phyloP scores from a whole-genome alignment of 1,140 invertebrate genomes.

The Littorina saxatilis region DNA sequence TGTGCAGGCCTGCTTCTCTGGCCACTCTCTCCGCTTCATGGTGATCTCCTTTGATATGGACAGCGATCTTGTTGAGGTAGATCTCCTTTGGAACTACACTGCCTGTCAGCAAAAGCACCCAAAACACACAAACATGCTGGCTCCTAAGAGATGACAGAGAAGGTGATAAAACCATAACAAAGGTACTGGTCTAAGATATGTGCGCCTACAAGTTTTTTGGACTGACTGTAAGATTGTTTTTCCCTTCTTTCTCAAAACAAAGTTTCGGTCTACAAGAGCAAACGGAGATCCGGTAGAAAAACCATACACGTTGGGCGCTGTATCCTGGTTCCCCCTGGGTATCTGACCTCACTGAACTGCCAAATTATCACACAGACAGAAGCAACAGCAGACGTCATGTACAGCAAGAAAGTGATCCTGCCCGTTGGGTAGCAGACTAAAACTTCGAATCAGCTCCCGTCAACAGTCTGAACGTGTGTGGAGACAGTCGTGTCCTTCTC shows the following conservation, averaged over 20 bases:
- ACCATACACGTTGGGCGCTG: background rate
- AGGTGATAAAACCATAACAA: slow-evolving; percentile 36
- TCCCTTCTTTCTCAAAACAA: background rate
- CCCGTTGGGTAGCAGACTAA: background rate
- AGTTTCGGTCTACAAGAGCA: background rate
- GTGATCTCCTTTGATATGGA: slow-evolving; percentile 45
- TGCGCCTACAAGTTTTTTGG: background rate
- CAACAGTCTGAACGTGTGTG: background rate
- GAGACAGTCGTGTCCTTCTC: background rate
- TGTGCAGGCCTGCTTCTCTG: slow-evolving; percentile 42
- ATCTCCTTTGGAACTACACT: slow-evolving; percentile 28
- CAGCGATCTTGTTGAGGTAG: slow-evolving; percentile 49
- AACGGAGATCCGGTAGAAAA: slow-evolving; percentile 5
- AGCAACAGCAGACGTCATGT: background rate
- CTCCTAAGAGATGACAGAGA: slow-evolving; percentile 17
- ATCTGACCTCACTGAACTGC: background rate
- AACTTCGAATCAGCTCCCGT: background rate
- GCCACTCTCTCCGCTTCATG: slow-evolving; percentile 40
- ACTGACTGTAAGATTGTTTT: background rate
- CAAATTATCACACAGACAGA: background rate
- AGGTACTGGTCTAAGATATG: background rate
- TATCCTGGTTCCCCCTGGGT: slow-evolving; percentile 11
- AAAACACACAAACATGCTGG: slow-evolving; percentile 34
- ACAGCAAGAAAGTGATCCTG: background rate
- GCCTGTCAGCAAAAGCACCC: background rate